These are phyloP conservation scores for Rhagoletis pomonella DNA, from an alignment of 1,140 invertebrate species.

Conservation along the genomic window DNA sequence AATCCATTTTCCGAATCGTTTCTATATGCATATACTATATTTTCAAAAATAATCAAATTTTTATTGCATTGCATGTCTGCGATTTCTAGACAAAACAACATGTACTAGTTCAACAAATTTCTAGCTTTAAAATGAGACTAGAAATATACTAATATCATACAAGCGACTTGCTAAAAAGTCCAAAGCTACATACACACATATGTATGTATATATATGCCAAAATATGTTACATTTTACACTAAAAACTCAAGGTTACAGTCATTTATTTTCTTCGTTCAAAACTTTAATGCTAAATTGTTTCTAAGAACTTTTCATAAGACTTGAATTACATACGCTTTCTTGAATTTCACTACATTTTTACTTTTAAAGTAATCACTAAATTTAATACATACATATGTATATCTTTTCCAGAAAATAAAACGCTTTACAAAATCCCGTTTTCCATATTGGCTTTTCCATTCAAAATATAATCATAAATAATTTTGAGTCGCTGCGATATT, in stretches of 20 bases:
- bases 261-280: neutral
- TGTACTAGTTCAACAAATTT: too few relatives aligned
- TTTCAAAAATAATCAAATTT: too few relatives aligned
- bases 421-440: neutral
- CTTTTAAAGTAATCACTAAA: slow-evolving; percentile 26
- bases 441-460: neutral
- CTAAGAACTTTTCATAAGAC: neutral
- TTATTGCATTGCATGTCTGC: too few relatives aligned
- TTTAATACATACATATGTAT: neutral
- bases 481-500: neutral
- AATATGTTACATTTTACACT: slow-evolving; percentile 1
- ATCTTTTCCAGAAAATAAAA: neutral
- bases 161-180: neutral
- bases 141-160: neutral
- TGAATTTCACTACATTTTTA: neutral
- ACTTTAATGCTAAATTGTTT: slow-evolving; percentile 1
- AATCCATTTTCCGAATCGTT: neutral
- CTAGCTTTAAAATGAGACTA: too few relatives aligned
- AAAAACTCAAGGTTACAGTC: neutral
- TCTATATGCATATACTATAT: neutral
- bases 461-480: neutral
- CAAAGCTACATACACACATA: neutral
- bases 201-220: neutral
- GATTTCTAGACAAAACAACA: too few relatives aligned
- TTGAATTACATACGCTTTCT: neutral